These are phyloP conservation scores for Phyllotreta cruciferae DNA, from an alignment of 2,888 invertebrate genomes.

Conservation along the genomic window DNA sequence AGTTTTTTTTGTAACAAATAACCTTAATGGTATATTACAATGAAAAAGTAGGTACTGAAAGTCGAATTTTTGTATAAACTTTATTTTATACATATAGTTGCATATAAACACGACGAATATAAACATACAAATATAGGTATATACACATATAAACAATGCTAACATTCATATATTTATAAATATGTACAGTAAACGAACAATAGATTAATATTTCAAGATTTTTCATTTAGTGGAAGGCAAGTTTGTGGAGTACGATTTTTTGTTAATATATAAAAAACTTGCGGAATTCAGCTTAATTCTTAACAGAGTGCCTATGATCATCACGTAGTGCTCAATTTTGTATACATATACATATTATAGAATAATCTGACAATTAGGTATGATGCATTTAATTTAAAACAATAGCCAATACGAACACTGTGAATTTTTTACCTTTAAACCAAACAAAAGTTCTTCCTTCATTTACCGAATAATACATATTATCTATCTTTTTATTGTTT, in stretches of 20 bases:
- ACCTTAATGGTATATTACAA: too few relatives aligned
- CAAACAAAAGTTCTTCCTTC: too few relatives aligned
- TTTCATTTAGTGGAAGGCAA: conserved; percentile 46
- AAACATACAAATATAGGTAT: conserved; percentile 55
- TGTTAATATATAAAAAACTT: conserved; percentile 15
- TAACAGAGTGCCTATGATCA: conserved; percentile 14
- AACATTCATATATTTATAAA: conserved; percentile 46
- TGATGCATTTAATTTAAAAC: too few relatives aligned
- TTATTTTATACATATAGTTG: conserved; percentile 17
- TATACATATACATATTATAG: too few relatives aligned
- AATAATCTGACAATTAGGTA: too few relatives aligned
- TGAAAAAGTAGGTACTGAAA: neutral
- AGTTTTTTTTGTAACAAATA: too few relatives aligned
- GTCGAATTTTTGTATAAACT: conserved; percentile 16
- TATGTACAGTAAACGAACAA: conserved; percentile 43
- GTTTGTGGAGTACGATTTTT: conserved; percentile 22
- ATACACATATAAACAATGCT: conserved; percentile 50
- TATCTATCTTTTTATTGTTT: too few relatives aligned
- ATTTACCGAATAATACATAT: too few relatives aligned
- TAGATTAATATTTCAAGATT: conserved; percentile 19
- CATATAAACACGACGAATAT: conserved; percentile 52
- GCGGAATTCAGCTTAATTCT: conserved; percentile 1
- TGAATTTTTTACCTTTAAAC: too few relatives aligned
- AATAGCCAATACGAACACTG: too few relatives aligned
- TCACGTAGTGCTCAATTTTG: conserved; percentile 20